Conservation (phyloP, 2,888 invertebrate genomes). For the Leptothorax acervorum region DNA sequence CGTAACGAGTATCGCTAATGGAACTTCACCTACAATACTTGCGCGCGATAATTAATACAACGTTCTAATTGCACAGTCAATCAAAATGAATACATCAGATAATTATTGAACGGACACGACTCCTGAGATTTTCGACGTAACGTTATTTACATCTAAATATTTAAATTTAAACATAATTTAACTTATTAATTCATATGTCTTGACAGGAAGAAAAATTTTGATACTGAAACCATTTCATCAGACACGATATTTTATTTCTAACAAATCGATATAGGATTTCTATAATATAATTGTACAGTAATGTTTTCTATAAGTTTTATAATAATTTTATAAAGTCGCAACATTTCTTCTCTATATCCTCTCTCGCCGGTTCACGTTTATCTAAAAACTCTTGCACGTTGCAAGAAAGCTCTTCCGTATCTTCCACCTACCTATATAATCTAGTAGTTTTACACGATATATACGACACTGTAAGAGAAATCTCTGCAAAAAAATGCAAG, state of each 20-base stretch:
- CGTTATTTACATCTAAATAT: neutral
- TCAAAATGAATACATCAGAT: constrained; percentile 12
- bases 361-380: neutral
- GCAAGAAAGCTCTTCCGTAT: neutral
- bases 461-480: neutral
- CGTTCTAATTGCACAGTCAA: constrained; percentile 6
- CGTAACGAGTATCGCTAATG: constrained; percentile 17
- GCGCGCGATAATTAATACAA: neutral
- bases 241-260: neutral
- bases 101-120: neutral
- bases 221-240: neutral
- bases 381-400: neutral
- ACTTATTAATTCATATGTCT: neutral
- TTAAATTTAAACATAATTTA: neutral
- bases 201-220: neutral
- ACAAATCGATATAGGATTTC: neutral
- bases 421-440: neutral
- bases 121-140: neutral
- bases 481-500: neutral
- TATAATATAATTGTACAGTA: neutral
- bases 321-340: constrained; percentile 14
- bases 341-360: neutral
- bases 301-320: constrained; percentile 3
- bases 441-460: neutral
- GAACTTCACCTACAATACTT: constrained; percentile 28